Percentiles rank a stretch among this genome's conserved stretches.
Conservation (phyloP, 2,797 vertebrate species). For the Coreius guichenoti region DNA sequence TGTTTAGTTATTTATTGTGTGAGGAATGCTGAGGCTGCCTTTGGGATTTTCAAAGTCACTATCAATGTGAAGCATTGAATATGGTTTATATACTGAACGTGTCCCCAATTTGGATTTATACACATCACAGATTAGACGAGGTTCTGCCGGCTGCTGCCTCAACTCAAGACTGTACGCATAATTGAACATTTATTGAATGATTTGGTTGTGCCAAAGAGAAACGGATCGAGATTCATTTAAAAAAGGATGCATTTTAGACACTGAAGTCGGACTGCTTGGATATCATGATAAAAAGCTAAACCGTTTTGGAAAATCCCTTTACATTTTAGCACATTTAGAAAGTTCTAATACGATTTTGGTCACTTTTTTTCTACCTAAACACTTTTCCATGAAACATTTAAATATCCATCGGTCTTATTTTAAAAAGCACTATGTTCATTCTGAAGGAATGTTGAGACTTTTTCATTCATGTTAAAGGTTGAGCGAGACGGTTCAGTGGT, state of each 20-base stretch:
- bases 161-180: neutral
- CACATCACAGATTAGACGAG: neutral
- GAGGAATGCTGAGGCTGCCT: constrained; percentile 1
- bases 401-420: neutral
- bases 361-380: neutral
- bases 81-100: too few species aligned
- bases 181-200: constrained; percentile 1
- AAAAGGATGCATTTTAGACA: neutral
- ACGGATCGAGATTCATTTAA: neutral
- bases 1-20: neutral
- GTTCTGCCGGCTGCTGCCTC: neutral
- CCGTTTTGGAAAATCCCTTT: neutral
- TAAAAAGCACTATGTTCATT: neutral
- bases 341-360: neutral
- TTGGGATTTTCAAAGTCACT: neutral
- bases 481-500: neutral
- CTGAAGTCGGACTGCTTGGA: neutral
- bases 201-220: constrained; percentile 27
- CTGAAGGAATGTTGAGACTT: neutral
- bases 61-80: neutral
- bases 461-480: neutral
- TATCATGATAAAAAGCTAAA: neutral
- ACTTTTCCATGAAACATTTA: neutral
- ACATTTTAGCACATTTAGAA: neutral
- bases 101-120: neutral